These are phyloP conservation scores for Calyptomena viridis DNA, from an alignment of 2,113 vertebrate species.

Conservation along the genomic window DNA sequence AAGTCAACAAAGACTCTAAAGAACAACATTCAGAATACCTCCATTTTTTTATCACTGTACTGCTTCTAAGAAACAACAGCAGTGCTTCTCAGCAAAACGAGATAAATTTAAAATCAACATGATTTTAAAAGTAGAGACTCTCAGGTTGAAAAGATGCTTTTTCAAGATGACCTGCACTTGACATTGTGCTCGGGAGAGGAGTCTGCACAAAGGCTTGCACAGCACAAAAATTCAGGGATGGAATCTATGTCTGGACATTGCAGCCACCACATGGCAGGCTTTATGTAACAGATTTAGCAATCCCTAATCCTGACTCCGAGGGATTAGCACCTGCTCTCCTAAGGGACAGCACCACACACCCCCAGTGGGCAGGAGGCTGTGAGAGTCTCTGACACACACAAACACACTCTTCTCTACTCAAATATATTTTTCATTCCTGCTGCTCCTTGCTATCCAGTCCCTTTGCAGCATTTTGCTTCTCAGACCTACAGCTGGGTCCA, in stretches of 20 bases:
- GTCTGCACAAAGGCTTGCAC: background rate
- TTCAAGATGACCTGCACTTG: background rate
- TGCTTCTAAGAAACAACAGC: background rate
- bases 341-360: background rate
- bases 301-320: accelerated
- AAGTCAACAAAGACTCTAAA: background rate
- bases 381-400: background rate
- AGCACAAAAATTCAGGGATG: background rate
- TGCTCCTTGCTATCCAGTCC: background rate
- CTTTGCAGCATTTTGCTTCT: background rate
- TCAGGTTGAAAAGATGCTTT: background rate
- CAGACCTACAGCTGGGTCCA: background rate
- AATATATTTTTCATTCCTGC: background rate
- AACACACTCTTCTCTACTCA: background rate
- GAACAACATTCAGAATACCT: background rate
- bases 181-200: background rate
- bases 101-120: background rate
- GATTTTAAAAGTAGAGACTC: background rate
- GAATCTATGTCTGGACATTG: background rate
- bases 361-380: background rate
- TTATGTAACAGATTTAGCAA: background rate
- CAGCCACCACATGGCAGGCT: constrained; percentile 50
- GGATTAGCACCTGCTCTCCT: background rate
- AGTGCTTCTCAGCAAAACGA: accelerated
- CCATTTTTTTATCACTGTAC: background rate